Evolutionary conservation across 2,113 vertebrate species (phyloP), one percentile per base, ranked within the genome.

Genomic region (Pongo abelii): DNA sequence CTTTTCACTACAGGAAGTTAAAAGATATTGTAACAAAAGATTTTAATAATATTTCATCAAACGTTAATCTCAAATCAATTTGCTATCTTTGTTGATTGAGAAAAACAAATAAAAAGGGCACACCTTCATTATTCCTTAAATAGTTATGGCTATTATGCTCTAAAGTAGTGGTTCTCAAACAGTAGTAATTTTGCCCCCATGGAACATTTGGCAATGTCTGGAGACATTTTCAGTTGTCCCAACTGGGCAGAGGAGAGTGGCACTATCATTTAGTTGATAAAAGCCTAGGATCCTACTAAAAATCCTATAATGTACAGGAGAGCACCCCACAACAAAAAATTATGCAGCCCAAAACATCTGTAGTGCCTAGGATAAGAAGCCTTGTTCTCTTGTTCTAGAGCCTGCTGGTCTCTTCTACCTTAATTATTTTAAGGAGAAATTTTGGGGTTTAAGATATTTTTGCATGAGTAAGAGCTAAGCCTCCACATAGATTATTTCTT

Each of bases 341-440:
- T 30, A 67, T 77, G 30, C 64, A 38, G 8, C 9, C 14, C 22
- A 14, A 95, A 90, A 80, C 75, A 6, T 48, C n/a, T 89, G 23
- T 69, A 74, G 13, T 84, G 35, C 14, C 30, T 22, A 88, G 7
- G 50, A 57, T 72, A 13, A 80, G 32, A 98, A 90, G 70, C 16
- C 12, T 23, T 64, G 5, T 46, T 84, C 40, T 64, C 9, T 27
- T 64, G 5, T 46, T 84, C 35, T 64, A 50, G 2, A 72, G 8
- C 12, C 75, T 61, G 89, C 11, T 84, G 25, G 7, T 86, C 2
- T 80, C 30, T 84, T 3, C 38, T 40, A 89, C 13, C 2, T 88
- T 72, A 79, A 94, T 93, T 89, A 92, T 94, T 89, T 93, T 93
- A 94, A 89, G 74, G 52, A 72, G 30, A 96, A 84, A 89, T 86